Percentiles rank a stretch among this genome's conserved stretches.
phyloP scores from a whole-genome alignment of 2,888 invertebrate genomes.

The Plagodis pulveraria region DNA sequence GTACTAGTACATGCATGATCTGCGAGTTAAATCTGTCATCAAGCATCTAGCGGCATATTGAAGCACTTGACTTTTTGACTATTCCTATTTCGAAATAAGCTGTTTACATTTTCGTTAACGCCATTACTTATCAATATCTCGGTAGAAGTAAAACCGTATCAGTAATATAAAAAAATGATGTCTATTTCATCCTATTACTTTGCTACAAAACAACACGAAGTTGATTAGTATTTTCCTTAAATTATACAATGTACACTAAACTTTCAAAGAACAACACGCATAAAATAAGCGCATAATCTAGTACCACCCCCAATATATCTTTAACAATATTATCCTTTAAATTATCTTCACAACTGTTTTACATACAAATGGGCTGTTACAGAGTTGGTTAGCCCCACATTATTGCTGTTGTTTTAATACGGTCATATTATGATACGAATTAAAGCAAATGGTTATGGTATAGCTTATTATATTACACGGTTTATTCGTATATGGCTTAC shows the following conservation, averaged over 20 bases:
- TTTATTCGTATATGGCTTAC: slow-evolving; percentile 18
- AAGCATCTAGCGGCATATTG: no score
- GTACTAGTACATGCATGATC: no score
- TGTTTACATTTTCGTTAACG: no score
- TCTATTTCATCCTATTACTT: no score
- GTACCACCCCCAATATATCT: slow-evolving; percentile 31
- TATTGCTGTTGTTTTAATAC: slow-evolving; percentile 66
- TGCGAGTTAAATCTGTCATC: no score
- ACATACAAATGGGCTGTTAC: slow-evolving; percentile 75
- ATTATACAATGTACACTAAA: not conserved
- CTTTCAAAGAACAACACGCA: not conserved
- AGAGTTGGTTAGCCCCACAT: slow-evolving; percentile 59
- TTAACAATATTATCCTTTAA: slow-evolving; percentile 38
- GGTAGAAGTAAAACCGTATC: no score
- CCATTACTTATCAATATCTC: no score
- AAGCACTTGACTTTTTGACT: no score
- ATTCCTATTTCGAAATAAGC: no score
- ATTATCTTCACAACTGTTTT: slow-evolving; percentile 68
- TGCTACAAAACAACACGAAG: no score
- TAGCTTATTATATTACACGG: slow-evolving; percentile 29
- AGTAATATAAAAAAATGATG: no score
- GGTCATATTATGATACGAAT: slow-evolving; percentile 48
- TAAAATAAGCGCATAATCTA: slow-evolving; percentile 9
- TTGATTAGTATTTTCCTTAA: no score
- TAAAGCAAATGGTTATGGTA: slow-evolving; percentile 44